Evolutionary conservation across 2,888 invertebrate species (phyloP).

Genomic region (Drosophila anomalata): DNA sequence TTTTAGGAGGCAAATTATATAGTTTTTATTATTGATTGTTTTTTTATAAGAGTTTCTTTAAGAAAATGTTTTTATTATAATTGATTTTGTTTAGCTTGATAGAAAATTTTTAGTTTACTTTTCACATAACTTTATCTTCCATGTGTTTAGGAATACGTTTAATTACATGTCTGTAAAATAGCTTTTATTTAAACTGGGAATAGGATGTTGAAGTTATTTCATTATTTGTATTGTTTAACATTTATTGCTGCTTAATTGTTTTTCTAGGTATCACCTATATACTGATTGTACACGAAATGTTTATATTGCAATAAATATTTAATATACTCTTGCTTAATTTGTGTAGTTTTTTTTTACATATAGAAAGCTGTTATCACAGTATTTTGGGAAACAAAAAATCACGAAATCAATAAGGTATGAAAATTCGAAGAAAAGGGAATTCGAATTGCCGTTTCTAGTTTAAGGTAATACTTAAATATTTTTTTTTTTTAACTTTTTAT

Average conservation of each 20-base stretch:
- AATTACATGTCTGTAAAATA: neutral
- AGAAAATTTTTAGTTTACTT: constrained; percentile 28
- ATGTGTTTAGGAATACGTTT: constrained; percentile 6
- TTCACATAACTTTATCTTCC: constrained; percentile 35
- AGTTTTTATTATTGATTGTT: constrained; percentile 49
- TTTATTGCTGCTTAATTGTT: constrained; percentile 42
- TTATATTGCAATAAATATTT: constrained; percentile 18
- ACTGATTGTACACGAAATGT: constrained; percentile 39
- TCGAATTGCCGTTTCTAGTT: constrained; percentile 12
- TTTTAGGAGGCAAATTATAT: constrained; percentile 48
- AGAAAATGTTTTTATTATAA: constrained; percentile 59
- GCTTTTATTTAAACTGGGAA: neutral
- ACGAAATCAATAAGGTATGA: constrained; percentile 27
- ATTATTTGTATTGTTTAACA: constrained; percentile 20
- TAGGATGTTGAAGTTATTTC: neutral
- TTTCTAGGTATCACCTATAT: constrained; percentile 27
- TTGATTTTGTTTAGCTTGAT: constrained; percentile 55
- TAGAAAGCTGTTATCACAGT: constrained; percentile 75
- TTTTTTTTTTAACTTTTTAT: constrained; percentile 8
- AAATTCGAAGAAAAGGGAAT: constrained; percentile 5
- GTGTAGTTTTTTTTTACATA: constrained; percentile 17
- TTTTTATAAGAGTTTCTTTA: constrained; percentile 44
- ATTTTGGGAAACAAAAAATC: constrained; percentile 49
- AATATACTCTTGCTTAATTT: constrained; percentile 27
- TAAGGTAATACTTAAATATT: constrained; percentile 1